Evolutionary conservation across 1,140 invertebrate species (phyloP), one percentile per base, ranked within the genome.

Genomic region (Amyelois transitella): DNA sequence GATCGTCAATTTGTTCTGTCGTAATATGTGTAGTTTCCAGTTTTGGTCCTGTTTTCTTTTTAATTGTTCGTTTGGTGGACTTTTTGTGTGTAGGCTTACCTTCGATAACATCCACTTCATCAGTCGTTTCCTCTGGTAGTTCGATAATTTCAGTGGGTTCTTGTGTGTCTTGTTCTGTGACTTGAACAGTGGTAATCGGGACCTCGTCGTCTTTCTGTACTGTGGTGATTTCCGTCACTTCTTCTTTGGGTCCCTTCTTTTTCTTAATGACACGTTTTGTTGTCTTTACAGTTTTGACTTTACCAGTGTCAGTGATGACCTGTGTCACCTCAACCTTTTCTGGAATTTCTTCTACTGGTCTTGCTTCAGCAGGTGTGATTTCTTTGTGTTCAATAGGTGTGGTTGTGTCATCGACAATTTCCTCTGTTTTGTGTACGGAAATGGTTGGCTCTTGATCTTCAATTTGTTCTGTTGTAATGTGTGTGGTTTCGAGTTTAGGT

Each of bases 171-270:
- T 45, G 48, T 20, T 20, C 48, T 10, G 19, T 19, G 7, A 45
- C 18, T 19, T 19, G 18, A 8, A 45, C 43, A 0, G 43, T 45
- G 18, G 43, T 45, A 4, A 45, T 45, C 0, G 43, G 43, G 6
- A 18, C 18, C 19, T 45, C 43, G 18, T 19, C 85, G 54, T 86
- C 84, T 58, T 89, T 82, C 58, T 89, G 78, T 2, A 89, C 62
- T 4, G 78, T 86, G 43, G 79, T 69, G 20, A 87, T 75, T 67
- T 89, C 86, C 1, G 82, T 86, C 1, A 86, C 72, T 59, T 89
- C 73, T 72, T 88, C 76, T 60, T 87, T 81, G 0, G 75, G 51
- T 1, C 77, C 85, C 14, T 71, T 74, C 17, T 78, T 72, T 57
- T 81, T 83, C 52, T 79, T 85, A 14, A 84, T 88, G 12, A 85